A percentile compares a stretch with the other conserved stretches of the same genome.
Conservation (phyloP, 2,113 vertebrate species). For the Myrmecophaga tridactyla region DNA sequence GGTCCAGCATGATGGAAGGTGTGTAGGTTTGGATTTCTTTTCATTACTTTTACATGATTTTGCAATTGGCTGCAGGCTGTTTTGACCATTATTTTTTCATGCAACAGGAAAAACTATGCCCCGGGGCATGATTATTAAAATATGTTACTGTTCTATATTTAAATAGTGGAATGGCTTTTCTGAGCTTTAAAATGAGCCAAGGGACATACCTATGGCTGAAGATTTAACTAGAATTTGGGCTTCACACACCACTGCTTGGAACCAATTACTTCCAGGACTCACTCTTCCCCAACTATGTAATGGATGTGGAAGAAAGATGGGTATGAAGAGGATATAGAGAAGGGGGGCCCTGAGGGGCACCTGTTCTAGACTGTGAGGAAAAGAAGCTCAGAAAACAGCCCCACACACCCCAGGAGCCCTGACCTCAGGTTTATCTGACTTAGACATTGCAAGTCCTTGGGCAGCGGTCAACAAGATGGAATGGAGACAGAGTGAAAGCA, state of each 20-base stretch:
- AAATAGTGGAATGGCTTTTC: conserved; percentile 67
- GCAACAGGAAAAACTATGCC: conserved; percentile 66
- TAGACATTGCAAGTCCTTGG: neutral
- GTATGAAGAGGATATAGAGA: neutral
- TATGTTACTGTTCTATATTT: conserved; percentile 63
- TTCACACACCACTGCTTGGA: neutral
- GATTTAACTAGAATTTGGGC: neutral
- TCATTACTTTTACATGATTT: conserved; percentile 59
- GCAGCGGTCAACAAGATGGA: neutral
- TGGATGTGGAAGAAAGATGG: neutral
- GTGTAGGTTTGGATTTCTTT: neutral
- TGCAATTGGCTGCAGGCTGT: conserved; percentile 50
- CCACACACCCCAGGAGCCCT: fast-evolving
- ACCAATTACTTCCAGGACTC: neutral
- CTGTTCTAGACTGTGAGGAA: neutral
- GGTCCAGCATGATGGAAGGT: neutral
- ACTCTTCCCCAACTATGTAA: neutral
- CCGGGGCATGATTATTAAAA: conserved; percentile 68
- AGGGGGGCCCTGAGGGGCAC: neutral
- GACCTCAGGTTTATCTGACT: neutral
- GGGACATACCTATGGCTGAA: conserved; percentile 49
- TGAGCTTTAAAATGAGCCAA: neutral
- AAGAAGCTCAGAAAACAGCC: neutral
- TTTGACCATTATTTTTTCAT: conserved; percentile 65
- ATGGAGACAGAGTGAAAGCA: neutral